Evolutionary conservation across 1,140 invertebrate species (phyloP).

Genomic region (Tribolium castaneum): DNA sequence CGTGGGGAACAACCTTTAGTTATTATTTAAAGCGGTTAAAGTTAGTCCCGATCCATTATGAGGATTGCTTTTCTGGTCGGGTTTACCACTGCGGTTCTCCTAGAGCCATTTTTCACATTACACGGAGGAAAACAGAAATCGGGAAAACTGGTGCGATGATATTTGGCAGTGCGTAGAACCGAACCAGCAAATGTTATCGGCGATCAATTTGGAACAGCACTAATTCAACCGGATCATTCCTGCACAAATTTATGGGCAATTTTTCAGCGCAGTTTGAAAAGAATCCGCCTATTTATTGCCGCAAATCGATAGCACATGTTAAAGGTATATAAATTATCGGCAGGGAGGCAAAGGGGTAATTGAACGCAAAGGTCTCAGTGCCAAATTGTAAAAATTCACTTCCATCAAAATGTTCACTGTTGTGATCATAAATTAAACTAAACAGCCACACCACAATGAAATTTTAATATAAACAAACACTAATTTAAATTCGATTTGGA

Average conservation of each 20-base stretch:
- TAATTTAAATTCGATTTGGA: too few species aligned
- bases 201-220: slow-evolving; percentile 31
- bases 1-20: slow-evolving; percentile 24
- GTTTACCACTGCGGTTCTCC: not conserved
- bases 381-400: too few species aligned
- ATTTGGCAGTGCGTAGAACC: slow-evolving; percentile 21
- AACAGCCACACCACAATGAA: too few species aligned
- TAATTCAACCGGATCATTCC: slow-evolving; percentile 32
- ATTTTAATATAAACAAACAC: too few species aligned
- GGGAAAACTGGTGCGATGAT: slow-evolving; percentile 9
- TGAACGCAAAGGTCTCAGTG: not conserved
- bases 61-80: slow-evolving; percentile 14
- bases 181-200: slow-evolving; percentile 16
- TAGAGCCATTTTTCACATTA: slow-evolving; percentile 10
- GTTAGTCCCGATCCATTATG: slow-evolving; percentile 13
- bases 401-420: too few species aligned
- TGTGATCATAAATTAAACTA: too few species aligned
- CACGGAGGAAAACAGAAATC: slow-evolving; percentile 5
- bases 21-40: slow-evolving; percentile 30
- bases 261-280: slow-evolving; percentile 30
- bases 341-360: too few species aligned
- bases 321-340: slow-evolving; percentile 12
- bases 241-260: slow-evolving; percentile 28
- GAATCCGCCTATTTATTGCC: slow-evolving; percentile 31
- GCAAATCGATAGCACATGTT: slow-evolving; percentile 20